Conservation (phyloP, 2,888 invertebrate species). For the Athalia rosae region DNA sequence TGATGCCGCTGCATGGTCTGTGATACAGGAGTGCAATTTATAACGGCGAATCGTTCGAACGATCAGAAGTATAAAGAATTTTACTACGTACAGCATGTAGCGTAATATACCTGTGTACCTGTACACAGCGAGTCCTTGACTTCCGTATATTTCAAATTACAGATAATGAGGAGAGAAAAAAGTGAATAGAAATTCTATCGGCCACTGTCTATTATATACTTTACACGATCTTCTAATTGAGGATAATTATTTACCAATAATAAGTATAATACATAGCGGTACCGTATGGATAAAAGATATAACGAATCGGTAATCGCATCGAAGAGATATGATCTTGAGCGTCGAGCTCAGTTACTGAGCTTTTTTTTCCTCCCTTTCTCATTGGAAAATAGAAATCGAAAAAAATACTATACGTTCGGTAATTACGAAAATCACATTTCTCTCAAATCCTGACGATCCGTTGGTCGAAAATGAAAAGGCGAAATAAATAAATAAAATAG, state of each 20-base stretch:
- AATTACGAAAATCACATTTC: no score
- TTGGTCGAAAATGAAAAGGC: no score
- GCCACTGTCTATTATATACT: neutral
- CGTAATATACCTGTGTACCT: neutral
- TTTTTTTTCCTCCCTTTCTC: neutral
- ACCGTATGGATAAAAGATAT: no score
- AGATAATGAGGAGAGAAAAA: neutral
- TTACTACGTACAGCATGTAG: neutral
- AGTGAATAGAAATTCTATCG: neutral
- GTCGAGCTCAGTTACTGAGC: neutral
- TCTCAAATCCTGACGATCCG: no score
- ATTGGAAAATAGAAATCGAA: neutral
- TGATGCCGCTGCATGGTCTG: neutral
- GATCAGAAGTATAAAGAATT: neutral
- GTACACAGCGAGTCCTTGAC: neutral
- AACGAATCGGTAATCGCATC: neutral
- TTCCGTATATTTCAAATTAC: neutral
- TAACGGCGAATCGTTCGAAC: neutral
- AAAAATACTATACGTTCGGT: no score
- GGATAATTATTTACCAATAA: no score
- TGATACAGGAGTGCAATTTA: neutral
- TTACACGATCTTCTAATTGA: neutral
- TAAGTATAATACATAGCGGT: no score
- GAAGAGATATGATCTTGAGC: neutral
- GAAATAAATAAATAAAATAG: no score